Evolutionary conservation across 2,797 vertebrate species (phyloP), one percentile per base, ranked within the genome.

Genomic region (Myotis vivesi): DNA sequence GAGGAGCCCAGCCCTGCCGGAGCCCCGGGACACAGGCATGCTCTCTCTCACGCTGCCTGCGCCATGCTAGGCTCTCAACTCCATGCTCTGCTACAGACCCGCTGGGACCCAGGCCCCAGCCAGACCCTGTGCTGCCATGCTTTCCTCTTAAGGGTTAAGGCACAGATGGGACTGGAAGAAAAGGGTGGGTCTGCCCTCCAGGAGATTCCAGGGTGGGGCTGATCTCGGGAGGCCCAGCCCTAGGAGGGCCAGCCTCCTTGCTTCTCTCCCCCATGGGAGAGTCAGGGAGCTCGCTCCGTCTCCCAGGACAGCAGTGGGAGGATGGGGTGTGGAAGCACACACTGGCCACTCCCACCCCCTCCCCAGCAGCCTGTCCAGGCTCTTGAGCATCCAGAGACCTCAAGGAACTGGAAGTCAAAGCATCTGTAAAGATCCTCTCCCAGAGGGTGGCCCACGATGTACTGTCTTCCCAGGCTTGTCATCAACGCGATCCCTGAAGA

Each of bases 281-380:
- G 57, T 15, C 6, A 6, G 71, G 19, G n/a, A 73, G 30, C 64
- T 38, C 49, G 44, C 36, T 5, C 68, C 11, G 7, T 81, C 55
- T 69, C 41, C 33, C 6, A n/a, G 53, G 55, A 28, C 41, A 72
- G 69, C 15, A 33, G 68, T 1, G 22, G n/a, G 28, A 83, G 53
- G 53, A 25, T 0, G 0, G 55, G 53, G 8, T 10, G 16, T 5
- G 9, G 75, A 49, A 44, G 20, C 20, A 23, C 8, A 20, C 4
- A 3, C 1, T 0, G 0, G n/a, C 11, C 53, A 19, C 9, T 28
- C 6, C 33, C 13, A 38, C 8, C 22, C 57, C 20, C 17, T 25
- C 72, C 59, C 57, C 10, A 4, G 17, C n/a, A 49, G 19, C 23
- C 12, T 2, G 7, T 10, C 71, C 28, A 28, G 80, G 57, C 51